A percentile compares a stretch with the other conserved stretches of the same genome.
Evolutionary conservation across 2,113 vertebrate species (phyloP).

Genomic region (Pongo abelii): DNA sequence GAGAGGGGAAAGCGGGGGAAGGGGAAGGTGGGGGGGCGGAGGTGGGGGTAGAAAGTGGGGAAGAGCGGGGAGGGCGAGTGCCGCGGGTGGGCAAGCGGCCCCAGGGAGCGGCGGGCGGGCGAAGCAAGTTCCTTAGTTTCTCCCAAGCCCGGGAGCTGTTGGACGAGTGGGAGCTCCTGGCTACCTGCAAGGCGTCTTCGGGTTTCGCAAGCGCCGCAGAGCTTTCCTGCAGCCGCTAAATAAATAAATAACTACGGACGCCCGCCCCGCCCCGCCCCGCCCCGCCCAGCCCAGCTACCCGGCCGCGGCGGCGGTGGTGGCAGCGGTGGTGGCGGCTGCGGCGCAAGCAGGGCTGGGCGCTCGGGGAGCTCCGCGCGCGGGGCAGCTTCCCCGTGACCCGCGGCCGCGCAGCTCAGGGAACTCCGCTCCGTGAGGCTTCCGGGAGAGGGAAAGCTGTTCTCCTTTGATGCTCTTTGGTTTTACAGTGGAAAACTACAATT

Average conservation of each 20-base stretch:
- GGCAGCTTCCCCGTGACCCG: background rate
- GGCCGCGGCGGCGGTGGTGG: background rate
- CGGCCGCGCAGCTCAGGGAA: background rate
- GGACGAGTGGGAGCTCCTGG: background rate
- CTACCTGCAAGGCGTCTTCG: background rate
- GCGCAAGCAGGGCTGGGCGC: background rate
- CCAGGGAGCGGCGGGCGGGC: background rate
- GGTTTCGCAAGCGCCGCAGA: background rate
- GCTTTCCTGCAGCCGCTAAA: background rate
- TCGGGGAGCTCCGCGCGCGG: background rate
- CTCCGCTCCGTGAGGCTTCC: background rate
- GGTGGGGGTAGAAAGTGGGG: no score
- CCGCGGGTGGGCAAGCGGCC: background rate
- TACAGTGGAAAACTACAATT: conserved; percentile 26
- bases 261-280: background rate
- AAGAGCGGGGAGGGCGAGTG: accelerated
- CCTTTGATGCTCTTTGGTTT: background rate
- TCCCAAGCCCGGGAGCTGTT: background rate
- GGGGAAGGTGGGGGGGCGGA: accelerated
- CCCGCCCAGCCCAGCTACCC: no score
- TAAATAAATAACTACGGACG: background rate
- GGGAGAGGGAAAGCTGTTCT: background rate
- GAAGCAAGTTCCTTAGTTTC: background rate
- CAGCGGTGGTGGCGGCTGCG: background rate
- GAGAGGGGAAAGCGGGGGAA: no score